These are phyloP conservation scores for Hydraecia micacea DNA, from an alignment of 2,888 invertebrate genomes.

Conservation along the genomic window DNA sequence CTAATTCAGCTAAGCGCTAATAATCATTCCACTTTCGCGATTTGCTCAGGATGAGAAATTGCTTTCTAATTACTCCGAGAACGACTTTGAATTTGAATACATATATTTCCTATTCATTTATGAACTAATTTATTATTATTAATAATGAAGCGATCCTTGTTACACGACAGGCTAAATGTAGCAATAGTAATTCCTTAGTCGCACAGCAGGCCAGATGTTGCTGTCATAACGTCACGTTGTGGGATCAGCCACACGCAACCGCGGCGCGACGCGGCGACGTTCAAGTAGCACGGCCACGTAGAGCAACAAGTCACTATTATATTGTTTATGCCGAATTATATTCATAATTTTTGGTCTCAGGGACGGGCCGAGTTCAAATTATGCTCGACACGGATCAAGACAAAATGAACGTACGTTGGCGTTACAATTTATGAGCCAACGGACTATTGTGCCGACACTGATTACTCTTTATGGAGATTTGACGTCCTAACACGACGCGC, in stretches of 20 bases:
- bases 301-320: constrained; percentile 67
- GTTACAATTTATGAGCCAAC: constrained; percentile 82
- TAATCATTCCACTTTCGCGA: constrained; percentile 39
- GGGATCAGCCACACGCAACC: constrained; percentile 64
- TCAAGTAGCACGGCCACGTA: constrained; percentile 52
- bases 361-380: constrained; percentile 59
- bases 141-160: constrained; percentile 36
- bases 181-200: constrained; percentile 58
- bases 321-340: constrained; percentile 65
- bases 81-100: constrained; percentile 5
- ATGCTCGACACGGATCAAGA: constrained; percentile 65
- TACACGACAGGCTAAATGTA: constrained; percentile 50
- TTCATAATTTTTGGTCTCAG: constrained; percentile 64
- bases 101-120: constrained; percentile 13
- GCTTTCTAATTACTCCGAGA: constrained; percentile 27
- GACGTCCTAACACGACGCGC: constrained; percentile 82
- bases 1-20: constrained; percentile 37
- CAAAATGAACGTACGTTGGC: constrained; percentile 78
- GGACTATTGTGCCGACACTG: constrained; percentile 86
- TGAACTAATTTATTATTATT: constrained; percentile 42
- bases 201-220: constrained; percentile 66
- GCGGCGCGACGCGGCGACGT: constrained; percentile 41
- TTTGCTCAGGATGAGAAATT: constrained; percentile 25
- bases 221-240: constrained; percentile 64
- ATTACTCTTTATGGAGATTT: constrained; percentile 89